These are phyloP conservation scores for Scalopus aquaticus DNA, from an alignment of 2,113 vertebrate species.

Conservation along the genomic window DNA sequence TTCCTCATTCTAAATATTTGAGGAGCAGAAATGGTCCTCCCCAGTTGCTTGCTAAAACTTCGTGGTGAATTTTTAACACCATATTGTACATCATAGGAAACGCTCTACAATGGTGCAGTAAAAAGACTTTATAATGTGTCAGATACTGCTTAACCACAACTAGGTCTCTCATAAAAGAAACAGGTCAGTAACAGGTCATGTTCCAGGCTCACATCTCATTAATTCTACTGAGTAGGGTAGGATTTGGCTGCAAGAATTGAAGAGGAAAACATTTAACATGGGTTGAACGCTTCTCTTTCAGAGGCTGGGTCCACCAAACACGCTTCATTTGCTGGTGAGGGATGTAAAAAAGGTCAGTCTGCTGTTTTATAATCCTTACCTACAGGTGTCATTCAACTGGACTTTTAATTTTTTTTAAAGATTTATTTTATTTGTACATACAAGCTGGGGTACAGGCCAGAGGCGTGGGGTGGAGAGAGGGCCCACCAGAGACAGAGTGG, in stretches of 20 bases:
- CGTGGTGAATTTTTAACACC: neutral
- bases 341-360: slow-evolving; percentile 97
- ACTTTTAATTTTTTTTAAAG: no score
- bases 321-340: slow-evolving; percentile 93
- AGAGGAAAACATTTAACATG: slow-evolving; percentile 19
- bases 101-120: neutral
- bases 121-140: neutral
- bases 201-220: neutral
- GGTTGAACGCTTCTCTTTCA: slow-evolving; percentile 81
- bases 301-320: slow-evolving; percentile 96
- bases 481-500: no score
- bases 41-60: neutral
- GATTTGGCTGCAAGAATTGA: neutral
- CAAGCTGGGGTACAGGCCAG: no score
- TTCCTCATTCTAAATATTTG: neutral
- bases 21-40: neutral
- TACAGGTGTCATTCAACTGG: no score
- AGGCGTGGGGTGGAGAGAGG: no score
- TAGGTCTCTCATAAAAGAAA: neutral
- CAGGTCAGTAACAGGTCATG: neutral
- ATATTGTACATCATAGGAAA: neutral
- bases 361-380: neutral
- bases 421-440: no score
- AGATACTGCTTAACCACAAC: neutral
- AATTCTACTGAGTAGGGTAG: neutral